Evolutionary conservation across 2,797 vertebrate genomes (phyloP), one percentile per base, ranked within the genome.

Genomic region (Amniataba percoides): DNA sequence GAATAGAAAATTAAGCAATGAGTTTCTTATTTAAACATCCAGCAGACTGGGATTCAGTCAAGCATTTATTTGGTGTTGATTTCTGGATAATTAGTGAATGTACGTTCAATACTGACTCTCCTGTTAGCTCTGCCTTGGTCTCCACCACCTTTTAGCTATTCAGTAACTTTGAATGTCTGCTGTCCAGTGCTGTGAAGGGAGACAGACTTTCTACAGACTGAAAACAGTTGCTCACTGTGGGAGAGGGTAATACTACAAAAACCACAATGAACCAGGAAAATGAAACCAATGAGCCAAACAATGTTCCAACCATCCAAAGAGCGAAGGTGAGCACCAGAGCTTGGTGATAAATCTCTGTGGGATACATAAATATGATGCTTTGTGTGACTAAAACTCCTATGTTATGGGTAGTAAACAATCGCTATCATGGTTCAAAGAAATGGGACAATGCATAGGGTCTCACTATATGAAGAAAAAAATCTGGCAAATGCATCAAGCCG

Each of bases 401-500:
- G 34, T 48, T 39, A 45, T 31, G 11, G 40, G 59, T 27, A 59
- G 36, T 18, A 15, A 49, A 70, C 46, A 1, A 56, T 6, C 6
- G 10, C 1, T n/a, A 31, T 45, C 5, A 7, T 19, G 11, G 42
- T 45, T 55, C 5, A 57, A 36, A 65, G 58, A 77, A 8, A 43
- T 3, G 23, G 10, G 10, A 31, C 39, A 11, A 27, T 27, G 19
- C 19, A n/a, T 19, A 4, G 14, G 60, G 52, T 15, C 31, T 27
- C 23, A 65, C 15, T 31, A 31, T 31, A 31, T 40, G 39, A 63
- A 14, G 34, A 12, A 18, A 52, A 25, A 48, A 21, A 62, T 14
- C 15, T 45, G 42, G 57, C 42, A 62, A 27, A 43, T 62, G 27
- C 40, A 76, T 68, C n/a, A 48, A 71, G 51, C 34, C 12, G 6